Conservation (phyloP, 2,888 invertebrate species). For the Eumerus sabulonum region DNA sequence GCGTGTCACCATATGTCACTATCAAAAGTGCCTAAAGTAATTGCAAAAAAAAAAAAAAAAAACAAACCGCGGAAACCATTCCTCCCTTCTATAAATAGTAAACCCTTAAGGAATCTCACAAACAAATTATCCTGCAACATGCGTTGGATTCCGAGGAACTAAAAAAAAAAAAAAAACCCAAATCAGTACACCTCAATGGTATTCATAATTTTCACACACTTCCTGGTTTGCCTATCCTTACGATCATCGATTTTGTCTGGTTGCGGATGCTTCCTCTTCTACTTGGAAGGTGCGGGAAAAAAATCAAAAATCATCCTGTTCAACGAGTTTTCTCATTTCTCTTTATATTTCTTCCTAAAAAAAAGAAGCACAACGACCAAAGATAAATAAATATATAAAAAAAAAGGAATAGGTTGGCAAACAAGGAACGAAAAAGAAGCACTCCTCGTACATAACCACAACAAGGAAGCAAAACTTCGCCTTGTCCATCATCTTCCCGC, state of each 20-base stretch:
- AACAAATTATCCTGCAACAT: not conserved
- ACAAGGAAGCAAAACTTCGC: conserved; percentile 57
- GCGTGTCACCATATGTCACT: conserved; percentile 2
- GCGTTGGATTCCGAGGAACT: conserved; percentile 6
- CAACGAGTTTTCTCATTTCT: conserved; percentile 46
- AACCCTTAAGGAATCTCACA: not conserved
- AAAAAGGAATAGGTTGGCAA: conserved; percentile 1
- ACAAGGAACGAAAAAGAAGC: no score
- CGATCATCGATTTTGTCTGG: conserved; percentile 48
- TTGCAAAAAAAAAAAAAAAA: no score
- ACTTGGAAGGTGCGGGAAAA: conserved; percentile 47
- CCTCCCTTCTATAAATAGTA: no score
- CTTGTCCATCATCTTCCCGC: conserved; percentile 64
- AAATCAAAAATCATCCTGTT: conserved; percentile 59
- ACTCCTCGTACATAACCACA: conserved; percentile 26
- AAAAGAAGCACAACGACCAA: conserved; percentile 42
- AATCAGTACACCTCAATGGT: not conserved
- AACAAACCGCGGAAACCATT: no score
- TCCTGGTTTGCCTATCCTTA: conserved; percentile 49
- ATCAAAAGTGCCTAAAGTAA: conserved; percentile 11
- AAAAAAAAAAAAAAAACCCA: conserved; percentile 4
- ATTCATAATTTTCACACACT: conserved; percentile 62
- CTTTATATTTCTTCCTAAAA: not conserved
- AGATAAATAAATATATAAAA: conserved; percentile 28
- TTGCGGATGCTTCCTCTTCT: conserved; percentile 41